phyloP scores from a whole-genome alignment of 2,113 vertebrate genomes.

The Mirounga angustirostris region DNA sequence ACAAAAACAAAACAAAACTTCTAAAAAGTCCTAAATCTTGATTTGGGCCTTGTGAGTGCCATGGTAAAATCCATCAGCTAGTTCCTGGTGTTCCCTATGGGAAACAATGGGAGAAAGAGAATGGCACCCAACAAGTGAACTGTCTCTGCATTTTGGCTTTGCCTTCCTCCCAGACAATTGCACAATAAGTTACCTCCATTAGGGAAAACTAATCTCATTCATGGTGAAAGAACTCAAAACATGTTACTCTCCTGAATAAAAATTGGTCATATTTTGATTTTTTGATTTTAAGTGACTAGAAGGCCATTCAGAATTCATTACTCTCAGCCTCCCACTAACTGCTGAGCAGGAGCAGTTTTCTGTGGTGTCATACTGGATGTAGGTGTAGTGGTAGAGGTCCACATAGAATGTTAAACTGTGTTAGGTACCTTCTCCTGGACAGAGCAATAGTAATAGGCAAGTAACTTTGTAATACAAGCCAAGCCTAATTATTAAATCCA shows the following conservation, averaged over 20 bases:
- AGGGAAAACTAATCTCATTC: background rate
- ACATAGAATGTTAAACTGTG: background rate
- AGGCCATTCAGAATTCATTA: background rate
- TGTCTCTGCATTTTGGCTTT: background rate
- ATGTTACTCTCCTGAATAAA: background rate
- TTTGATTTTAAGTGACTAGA: background rate
- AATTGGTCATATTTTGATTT: background rate
- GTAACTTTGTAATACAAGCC: background rate
- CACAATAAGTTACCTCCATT: background rate
- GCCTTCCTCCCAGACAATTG: background rate
- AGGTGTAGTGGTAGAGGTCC: background rate
- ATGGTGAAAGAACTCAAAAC: background rate
- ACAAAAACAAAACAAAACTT: background rate
- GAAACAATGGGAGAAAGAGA: background rate
- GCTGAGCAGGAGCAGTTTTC: background rate
- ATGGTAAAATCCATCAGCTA: background rate
- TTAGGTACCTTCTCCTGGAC: background rate
- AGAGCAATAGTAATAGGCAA: background rate
- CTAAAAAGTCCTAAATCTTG: background rate
- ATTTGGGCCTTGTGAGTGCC: background rate
- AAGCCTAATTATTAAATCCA: background rate
- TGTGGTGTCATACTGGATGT: background rate
- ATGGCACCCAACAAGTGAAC: background rate
- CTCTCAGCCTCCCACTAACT: background rate
- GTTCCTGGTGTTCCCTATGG: background rate